Base-by-base conservation (phyloP, 2,888 invertebrate species). In the Dasysyrphus tricinctus region DNA sequence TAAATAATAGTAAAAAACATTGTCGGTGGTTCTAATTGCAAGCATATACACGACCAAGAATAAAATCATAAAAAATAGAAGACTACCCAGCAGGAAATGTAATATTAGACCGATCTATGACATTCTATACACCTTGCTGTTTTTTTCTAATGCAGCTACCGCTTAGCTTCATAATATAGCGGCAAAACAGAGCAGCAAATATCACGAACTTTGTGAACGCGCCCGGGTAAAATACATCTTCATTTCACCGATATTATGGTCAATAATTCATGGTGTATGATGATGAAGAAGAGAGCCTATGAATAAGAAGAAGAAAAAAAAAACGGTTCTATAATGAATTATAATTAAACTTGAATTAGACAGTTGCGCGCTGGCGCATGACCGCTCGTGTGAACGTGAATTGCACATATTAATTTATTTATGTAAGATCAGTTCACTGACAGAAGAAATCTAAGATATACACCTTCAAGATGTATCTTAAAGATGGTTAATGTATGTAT, bases 341-440 rank as follows among this genome's bases (percentile, higher is more conserved):
- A 82, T 87, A 88, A 85, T 82, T 87, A 88, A 87, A 75, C 72
- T 74, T 74, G 81, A 88, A 81, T 86, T 83, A 84, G 88, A 80
- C 79, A 67, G 65, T 24, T 56, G 57, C 54, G 69, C 47, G 12
- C 69, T 47, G 72, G 44, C 34, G 67, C 47, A 49, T 37, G 54
- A 51, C 19, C 73, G 74, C 54, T 77, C 80, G 87, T 84, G 87
- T 80, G 88, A 77, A 83, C 80, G 78, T 44, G 61, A 54, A 81
- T 69, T 75, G 74, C 75, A 49, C 47, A 49, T 67, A 34, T 44
- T 63, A 57, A 77, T 24, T 24, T 24, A 24, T 24, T 1, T 56
- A 44, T 34, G 24, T 4, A 49, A 61, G 39, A 67, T 54, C 51
- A 69, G 76, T 63, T 12, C 14, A 67, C 59, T 63, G 80, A 75